A percentile compares a stretch with the other conserved stretches of the same genome.
Conservation (phyloP, 2,888 invertebrate species). For the Thelaira solivaga region DNA sequence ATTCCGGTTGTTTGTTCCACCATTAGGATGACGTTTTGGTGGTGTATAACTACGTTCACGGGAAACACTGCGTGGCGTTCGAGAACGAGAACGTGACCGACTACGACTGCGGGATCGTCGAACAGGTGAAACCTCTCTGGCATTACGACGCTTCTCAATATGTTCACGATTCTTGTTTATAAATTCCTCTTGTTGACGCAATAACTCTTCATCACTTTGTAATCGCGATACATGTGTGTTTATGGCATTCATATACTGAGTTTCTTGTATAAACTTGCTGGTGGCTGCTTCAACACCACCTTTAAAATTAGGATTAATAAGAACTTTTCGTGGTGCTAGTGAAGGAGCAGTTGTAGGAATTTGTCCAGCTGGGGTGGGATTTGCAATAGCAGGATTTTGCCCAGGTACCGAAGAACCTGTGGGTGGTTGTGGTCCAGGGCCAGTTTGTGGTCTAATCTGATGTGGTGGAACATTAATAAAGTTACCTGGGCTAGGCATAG, state of each 20-base stretch:
- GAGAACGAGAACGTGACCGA: constrained; percentile 63
- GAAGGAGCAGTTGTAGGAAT: constrained; percentile 40
- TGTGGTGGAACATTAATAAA: constrained; percentile 68
- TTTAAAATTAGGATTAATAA: constrained; percentile 77
- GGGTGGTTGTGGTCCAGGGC: constrained; percentile 61
- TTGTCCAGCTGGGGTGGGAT: constrained; percentile 41
- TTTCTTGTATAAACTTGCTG: constrained; percentile 77
- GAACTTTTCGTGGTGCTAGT: constrained; percentile 70
- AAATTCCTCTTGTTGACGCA: constrained; percentile 77
- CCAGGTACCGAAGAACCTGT: constrained; percentile 49
- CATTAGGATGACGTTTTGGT: constrained; percentile 66
- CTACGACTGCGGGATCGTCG: constrained; percentile 69
- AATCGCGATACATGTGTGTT: constrained; percentile 66
- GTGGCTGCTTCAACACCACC: constrained; percentile 77
- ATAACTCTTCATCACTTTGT: constrained; percentile 75
- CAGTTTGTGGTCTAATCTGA: constrained; percentile 65
- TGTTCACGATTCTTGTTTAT: constrained; percentile 77
- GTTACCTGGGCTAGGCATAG: constrained; percentile 64
- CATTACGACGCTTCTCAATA: constrained; percentile 76
- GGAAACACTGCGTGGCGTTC: constrained; percentile 69
- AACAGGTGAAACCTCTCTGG: constrained; percentile 71
- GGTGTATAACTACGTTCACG: constrained; percentile 77
- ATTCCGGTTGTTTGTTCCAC: constrained; percentile 54
- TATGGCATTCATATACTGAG: constrained; percentile 76
- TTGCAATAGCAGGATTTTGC: constrained; percentile 50